These are phyloP conservation scores for Trissoscelio sp. DNA, from an alignment of 2,888 invertebrate species.

Conservation along the genomic window DNA sequence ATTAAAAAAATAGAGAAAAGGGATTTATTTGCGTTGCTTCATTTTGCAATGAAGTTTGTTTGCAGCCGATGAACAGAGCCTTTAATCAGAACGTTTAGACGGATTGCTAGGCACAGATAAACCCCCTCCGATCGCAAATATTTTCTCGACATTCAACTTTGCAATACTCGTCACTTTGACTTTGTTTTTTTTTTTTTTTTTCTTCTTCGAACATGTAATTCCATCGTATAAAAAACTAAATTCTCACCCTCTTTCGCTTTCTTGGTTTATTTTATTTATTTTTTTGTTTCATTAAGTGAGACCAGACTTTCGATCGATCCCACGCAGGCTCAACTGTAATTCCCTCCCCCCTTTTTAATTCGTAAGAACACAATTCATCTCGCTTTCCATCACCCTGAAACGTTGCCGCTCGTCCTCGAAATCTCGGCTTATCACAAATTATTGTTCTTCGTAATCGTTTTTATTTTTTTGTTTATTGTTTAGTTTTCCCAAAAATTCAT, in stretches of 20 bases:
- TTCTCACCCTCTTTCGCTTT: conserved; percentile 78
- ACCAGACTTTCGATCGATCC: conserved; percentile 42
- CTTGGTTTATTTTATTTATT: conserved; percentile 57
- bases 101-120: conserved; percentile 75
- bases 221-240: conserved; percentile 81
- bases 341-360: conserved; percentile 66
- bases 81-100: conserved; percentile 60
- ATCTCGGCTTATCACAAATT: conserved; percentile 82
- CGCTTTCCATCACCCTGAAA: conserved; percentile 53
- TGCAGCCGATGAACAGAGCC: conserved; percentile 62
- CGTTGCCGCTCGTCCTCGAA: conserved; percentile 78
- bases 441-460: conserved; percentile 81
- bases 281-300: conserved; percentile 54
- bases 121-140: conserved; percentile 60
- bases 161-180: conserved; percentile 77
- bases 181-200: conserved; percentile 23
- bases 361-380: conserved; percentile 81
- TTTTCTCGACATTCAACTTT: conserved; percentile 76
- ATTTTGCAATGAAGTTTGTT: conserved; percentile 62
- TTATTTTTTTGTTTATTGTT: no score
- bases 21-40: conserved; percentile 38
- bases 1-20: conserved; percentile 60
- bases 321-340: conserved; percentile 62
- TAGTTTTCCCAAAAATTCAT: conserved; percentile 42
- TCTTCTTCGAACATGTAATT: conserved; percentile 76